A percentile compares a stretch with the other conserved stretches of the same genome.
phyloP scores from a whole-genome alignment of 1,140 invertebrate genomes.

The Drosophila chauvacae region DNA sequence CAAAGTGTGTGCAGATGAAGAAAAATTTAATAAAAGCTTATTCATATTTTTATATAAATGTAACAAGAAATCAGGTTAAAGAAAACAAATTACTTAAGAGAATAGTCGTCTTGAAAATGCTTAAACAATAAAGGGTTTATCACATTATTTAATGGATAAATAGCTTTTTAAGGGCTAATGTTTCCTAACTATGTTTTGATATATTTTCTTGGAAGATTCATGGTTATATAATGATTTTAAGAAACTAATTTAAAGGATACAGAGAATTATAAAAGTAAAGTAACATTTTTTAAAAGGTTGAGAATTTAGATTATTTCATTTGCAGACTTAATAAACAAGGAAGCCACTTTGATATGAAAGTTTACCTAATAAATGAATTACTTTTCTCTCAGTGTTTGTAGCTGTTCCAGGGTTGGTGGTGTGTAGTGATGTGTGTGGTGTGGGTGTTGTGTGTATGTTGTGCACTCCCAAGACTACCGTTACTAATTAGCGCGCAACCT shows the following conservation, averaged over 20 bases:
- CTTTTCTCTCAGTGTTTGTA: constrained; percentile 10
- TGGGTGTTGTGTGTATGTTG: constrained; percentile 50
- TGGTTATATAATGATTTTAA: not conserved
- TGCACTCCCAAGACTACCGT: constrained; percentile 70
- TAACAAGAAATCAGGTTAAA: no score
- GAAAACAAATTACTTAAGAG: not conserved
- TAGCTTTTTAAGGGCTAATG: no score
- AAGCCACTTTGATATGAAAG: constrained; percentile 6
- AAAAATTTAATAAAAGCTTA: not conserved
- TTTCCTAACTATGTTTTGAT: no score
- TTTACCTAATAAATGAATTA: not conserved
- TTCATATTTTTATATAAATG: not conserved
- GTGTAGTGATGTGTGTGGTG: constrained; percentile 36
- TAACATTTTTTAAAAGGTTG: no score
- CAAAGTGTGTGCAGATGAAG: constrained; percentile 8
- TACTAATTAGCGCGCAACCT: constrained; percentile 79
- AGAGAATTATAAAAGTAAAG: not conserved
- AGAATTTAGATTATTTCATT: not conserved
- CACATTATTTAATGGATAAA: not conserved
- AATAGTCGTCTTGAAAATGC: not conserved
- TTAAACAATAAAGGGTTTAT: not conserved
- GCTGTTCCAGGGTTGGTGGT: constrained; percentile 12
- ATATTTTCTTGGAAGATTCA: not conserved
- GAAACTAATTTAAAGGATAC: not conserved
- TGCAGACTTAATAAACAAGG: not conserved